These are phyloP conservation scores for Cosmia pyralina DNA, from an alignment of 2,888 invertebrate genomes.

Conservation along the genomic window DNA sequence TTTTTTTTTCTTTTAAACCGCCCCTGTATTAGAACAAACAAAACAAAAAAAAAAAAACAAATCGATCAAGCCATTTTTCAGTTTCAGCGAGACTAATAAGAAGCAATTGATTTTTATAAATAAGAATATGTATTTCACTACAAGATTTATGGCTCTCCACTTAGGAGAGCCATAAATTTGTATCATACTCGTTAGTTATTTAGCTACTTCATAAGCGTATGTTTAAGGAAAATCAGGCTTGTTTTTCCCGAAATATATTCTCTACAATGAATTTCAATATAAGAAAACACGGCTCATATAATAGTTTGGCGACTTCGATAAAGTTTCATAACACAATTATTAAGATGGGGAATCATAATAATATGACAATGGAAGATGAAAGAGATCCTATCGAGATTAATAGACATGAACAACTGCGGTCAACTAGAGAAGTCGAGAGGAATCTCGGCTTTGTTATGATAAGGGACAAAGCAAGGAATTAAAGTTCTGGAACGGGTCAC, in stretches of 20 bases:
- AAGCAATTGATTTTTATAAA: too few species aligned
- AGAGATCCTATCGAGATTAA: constrained; percentile 19
- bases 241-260: not conserved
- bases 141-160: too few species aligned
- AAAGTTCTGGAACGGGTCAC: constrained; percentile 4
- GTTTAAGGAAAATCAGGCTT: too few species aligned
- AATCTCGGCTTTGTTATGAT: constrained; percentile 9
- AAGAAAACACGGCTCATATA: not conserved
- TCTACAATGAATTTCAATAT: not conserved
- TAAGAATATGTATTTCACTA: not conserved
- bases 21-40: too few species aligned
- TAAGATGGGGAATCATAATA: not conserved
- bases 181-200: not conserved
- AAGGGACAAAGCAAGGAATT: constrained; percentile 9
- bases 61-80: too few species aligned
- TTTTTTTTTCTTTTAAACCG: too few species aligned
- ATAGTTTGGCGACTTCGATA: constrained; percentile 1
- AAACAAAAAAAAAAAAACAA: too few species aligned
- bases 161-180: too few species aligned
- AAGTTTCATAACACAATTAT: constrained; percentile 18
- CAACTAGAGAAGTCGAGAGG: too few species aligned
- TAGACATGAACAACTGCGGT: constrained; percentile 10
- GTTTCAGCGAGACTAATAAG: too few species aligned
- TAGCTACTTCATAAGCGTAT: not conserved
- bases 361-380: constrained; percentile 23